A percentile compares a stretch with the other conserved stretches of the same genome.
Conservation (phyloP, 2,113 vertebrate genomes). For the Sardina pilchardus region DNA sequence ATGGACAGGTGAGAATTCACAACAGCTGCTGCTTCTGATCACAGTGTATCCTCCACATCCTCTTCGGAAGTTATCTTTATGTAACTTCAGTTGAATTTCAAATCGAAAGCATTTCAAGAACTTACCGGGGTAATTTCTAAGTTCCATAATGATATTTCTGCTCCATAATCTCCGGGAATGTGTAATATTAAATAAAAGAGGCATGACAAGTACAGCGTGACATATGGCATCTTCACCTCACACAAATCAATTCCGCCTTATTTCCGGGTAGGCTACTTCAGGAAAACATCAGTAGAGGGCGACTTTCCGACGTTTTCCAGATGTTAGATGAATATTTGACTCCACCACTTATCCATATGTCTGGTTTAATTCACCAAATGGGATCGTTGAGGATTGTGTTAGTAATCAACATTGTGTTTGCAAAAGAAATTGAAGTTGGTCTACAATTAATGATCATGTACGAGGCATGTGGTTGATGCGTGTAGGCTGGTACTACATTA, state of each 20-base stretch:
- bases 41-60: too few relatives aligned
- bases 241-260: background rate
- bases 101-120: background rate
- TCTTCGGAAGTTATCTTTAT: too few relatives aligned
- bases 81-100: background rate
- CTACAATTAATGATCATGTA: too few relatives aligned
- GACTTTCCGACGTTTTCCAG: background rate
- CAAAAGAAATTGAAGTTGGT: too few relatives aligned
- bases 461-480: too few relatives aligned
- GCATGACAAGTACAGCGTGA: conserved; percentile 23
- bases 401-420: too few relatives aligned
- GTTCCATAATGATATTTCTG: conserved; percentile 71
- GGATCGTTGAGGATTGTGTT: too few relatives aligned
- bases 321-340: background rate
- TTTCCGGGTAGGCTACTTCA: background rate
- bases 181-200: conserved; percentile 44
- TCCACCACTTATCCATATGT: too few relatives aligned
- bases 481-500: background rate
- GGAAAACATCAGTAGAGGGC: background rate
- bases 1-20: too few relatives aligned
- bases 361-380: too few relatives aligned
- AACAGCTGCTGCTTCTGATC: too few relatives aligned
- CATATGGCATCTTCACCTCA: conserved; percentile 50
- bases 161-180: conserved; percentile 43
- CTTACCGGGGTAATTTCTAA: conserved; percentile 66